A percentile compares a stretch with the other conserved stretches of the same genome.
Conservation (phyloP, 2,888 invertebrate species). For the Sturmia bella region DNA sequence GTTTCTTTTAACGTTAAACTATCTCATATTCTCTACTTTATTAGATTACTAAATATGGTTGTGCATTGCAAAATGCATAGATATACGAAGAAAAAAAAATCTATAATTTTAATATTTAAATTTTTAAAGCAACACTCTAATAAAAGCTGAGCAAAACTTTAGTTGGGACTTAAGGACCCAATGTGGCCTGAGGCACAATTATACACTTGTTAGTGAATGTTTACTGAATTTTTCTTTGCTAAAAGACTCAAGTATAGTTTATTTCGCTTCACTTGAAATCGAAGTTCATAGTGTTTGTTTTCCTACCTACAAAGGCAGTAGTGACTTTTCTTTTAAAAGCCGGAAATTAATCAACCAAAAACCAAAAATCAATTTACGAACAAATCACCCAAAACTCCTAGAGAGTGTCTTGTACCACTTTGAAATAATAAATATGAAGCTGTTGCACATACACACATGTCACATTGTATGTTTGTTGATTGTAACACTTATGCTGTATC, state of each 20-base stretch:
- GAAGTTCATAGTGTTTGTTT: slow-evolving; percentile 27
- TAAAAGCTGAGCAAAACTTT: too few species aligned
- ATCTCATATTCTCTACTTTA: slow-evolving; percentile 4
- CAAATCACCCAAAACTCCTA: slow-evolving; percentile 70
- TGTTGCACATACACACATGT: slow-evolving; percentile 20
- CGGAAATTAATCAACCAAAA: slow-evolving; percentile 75
- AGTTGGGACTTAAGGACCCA: too few species aligned
- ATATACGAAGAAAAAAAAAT: too few species aligned
- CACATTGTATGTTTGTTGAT: background rate
- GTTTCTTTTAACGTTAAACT: background rate
- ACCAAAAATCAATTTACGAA: slow-evolving; percentile 73
- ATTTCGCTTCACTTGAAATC: background rate
- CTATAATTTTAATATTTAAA: too few species aligned
- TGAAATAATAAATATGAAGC: slow-evolving; percentile 14
- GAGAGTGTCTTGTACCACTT: slow-evolving; percentile 29
- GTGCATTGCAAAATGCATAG: slow-evolving; percentile 43
- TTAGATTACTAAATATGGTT: slow-evolving; percentile 1
- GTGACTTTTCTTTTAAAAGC: slow-evolving; percentile 56
- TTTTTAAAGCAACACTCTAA: too few species aligned
- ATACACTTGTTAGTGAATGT: too few species aligned
- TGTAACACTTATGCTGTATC: slow-evolving; percentile 14
- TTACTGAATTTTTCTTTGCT: background rate
- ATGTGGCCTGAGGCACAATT: background rate
- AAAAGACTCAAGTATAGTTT: slow-evolving; percentile 22
- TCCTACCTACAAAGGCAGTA: slow-evolving; percentile 33